Evolutionary conservation across 2,797 vertebrate genomes (phyloP).

Genomic region (Xiphophorus birchmanni): DNA sequence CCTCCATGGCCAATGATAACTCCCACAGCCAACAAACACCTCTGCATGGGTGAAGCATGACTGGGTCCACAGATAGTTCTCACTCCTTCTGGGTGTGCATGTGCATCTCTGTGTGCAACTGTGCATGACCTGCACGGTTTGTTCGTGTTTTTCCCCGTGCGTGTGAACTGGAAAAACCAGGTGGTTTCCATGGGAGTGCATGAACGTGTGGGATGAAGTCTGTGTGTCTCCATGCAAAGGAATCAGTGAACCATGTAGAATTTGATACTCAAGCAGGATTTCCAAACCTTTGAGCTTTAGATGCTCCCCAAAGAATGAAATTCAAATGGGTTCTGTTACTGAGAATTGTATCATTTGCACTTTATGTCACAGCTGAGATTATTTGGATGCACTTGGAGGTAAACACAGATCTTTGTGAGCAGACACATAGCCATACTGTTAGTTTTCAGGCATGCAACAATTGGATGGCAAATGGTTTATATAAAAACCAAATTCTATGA

Average conservation of each 20-base stretch:
- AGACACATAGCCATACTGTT: conserved; percentile 10
- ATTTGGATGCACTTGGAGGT: conserved; percentile 15
- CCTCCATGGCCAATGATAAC: conserved; percentile 71
- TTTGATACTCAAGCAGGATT: conserved; percentile 38
- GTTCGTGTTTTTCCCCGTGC: conserved; percentile 2
- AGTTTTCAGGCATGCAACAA: conserved; percentile 26
- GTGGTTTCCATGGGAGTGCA: conserved; percentile 10
- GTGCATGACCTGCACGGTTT: background rate
- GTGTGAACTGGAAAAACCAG: conserved; percentile 3
- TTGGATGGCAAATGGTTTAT: conserved; percentile 48
- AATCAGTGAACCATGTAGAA: conserved; percentile 36
- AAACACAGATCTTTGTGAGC: conserved; percentile 10
- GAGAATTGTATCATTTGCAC: conserved; percentile 25
- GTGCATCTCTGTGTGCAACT: conserved; percentile 4
- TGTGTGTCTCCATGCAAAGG: conserved; percentile 23
- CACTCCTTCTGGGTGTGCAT: conserved; percentile 22
- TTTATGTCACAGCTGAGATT: conserved; percentile 26
- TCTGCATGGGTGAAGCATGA: conserved; percentile 68
- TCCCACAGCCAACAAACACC: conserved; percentile 71
- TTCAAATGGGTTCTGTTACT: conserved; percentile 34
- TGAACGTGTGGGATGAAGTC: conserved; percentile 27
- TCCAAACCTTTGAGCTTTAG: conserved; percentile 28
- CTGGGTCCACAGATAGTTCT: conserved; percentile 54
- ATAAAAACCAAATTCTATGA: conserved; percentile 43
- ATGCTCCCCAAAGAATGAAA: conserved; percentile 19